A percentile compares a stretch with the other conserved stretches of the same genome.
Evolutionary conservation across 2,888 invertebrate species (phyloP).

Genomic region (Mythimna impura): DNA sequence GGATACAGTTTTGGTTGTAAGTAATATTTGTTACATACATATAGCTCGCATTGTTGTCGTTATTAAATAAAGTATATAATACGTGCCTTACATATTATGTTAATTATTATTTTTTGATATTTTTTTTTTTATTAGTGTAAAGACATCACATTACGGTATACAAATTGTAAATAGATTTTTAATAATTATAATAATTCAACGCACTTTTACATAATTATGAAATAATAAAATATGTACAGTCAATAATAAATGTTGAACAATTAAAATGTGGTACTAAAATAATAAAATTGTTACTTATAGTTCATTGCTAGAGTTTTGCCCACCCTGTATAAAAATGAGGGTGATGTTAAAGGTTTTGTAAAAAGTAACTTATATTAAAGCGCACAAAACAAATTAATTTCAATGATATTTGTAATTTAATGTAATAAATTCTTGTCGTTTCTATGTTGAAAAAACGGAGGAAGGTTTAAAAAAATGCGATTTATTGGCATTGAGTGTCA

Average conservation of each 20-base stretch:
- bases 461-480: background rate
- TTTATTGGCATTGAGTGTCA: slow-evolving; percentile 12
- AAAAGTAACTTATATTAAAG: slow-evolving; percentile 3
- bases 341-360: slow-evolving; percentile 7
- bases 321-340: slow-evolving; percentile 3
- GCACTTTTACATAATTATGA: slow-evolving; percentile 52
- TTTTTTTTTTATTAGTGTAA: slow-evolving; percentile 43
- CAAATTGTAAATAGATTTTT: slow-evolving; percentile 58
- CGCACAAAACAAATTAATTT: slow-evolving; percentile 36
- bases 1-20: background rate
- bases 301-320: slow-evolving; percentile 4
- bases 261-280: slow-evolving; percentile 48
- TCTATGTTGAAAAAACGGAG: background rate
- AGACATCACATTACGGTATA: slow-evolving; percentile 57
- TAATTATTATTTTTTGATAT: slow-evolving; percentile 57
- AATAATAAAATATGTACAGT: slow-evolving; percentile 51
- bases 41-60: slow-evolving; percentile 45
- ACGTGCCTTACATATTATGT: slow-evolving; percentile 58
- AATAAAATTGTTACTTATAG: slow-evolving; percentile 30
- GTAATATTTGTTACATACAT: slow-evolving; percentile 1
- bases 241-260: slow-evolving; percentile 36
- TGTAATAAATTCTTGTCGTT: background rate
- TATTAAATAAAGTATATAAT: slow-evolving; percentile 43
- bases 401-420: slow-evolving; percentile 3
- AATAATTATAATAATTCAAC: slow-evolving; percentile 28